Conservation (phyloP, 2,888 invertebrate species). For the Nymphalis urticae region DNA sequence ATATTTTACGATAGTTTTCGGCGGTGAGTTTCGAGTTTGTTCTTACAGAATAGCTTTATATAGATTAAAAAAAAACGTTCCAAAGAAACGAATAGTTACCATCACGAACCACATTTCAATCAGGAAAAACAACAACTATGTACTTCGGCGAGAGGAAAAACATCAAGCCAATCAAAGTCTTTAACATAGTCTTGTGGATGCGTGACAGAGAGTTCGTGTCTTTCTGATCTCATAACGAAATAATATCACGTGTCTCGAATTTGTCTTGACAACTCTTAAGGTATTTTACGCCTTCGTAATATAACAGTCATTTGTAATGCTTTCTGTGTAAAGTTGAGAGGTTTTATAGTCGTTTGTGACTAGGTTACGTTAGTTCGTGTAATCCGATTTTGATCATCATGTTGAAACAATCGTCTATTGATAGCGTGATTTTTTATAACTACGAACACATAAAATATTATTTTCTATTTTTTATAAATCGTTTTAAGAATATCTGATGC, state of each 20-base stretch:
- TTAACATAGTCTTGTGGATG: constrained; percentile 14
- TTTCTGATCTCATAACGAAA: constrained; percentile 47
- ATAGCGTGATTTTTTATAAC: too few relatives aligned
- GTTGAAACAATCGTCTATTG: too few relatives aligned
- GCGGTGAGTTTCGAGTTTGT: too few relatives aligned
- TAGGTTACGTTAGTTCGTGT: neutral
- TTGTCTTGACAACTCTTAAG: constrained; percentile 62
- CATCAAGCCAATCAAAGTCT: constrained; percentile 19
- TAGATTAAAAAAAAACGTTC: too few relatives aligned
- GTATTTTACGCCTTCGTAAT: constrained; percentile 55
- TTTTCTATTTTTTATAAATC: too few relatives aligned
- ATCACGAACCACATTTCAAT: constrained; percentile 12
- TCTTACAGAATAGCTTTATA: too few relatives aligned
- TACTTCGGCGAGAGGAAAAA: constrained; percentile 7
- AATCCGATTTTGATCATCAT: neutral
- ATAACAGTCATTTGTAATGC: constrained; percentile 64
- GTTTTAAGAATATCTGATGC: too few relatives aligned
- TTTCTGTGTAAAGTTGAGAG: constrained; percentile 26
- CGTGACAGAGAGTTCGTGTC: constrained; percentile 13
- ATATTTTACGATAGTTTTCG: too few relatives aligned
- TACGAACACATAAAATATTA: too few relatives aligned
- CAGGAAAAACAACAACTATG: constrained; percentile 18
- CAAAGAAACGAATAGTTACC: neutral
- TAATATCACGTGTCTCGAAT: constrained; percentile 66
- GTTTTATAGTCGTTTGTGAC: constrained; percentile 8